These are phyloP conservation scores for Eulemur rufifrons DNA, from an alignment of 2,113 vertebrate species.

Conservation along the genomic window DNA sequence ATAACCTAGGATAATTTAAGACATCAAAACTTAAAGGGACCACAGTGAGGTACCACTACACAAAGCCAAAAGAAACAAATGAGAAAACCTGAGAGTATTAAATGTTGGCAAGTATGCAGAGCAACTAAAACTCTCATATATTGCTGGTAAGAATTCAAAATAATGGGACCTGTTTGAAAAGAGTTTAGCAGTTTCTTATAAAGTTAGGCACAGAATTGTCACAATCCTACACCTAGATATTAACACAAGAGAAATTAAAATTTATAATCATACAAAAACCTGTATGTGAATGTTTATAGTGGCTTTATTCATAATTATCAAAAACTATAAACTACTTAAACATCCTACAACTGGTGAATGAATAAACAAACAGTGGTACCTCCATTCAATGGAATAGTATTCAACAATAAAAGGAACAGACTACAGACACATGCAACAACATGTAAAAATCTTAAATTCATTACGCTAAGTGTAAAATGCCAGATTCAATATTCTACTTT, in stretches of 20 bases:
- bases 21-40: background rate
- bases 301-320: background rate
- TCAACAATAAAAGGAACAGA: background rate
- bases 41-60: background rate
- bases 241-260: constrained; percentile 1
- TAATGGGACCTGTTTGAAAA: background rate
- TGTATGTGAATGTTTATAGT: background rate
- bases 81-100: background rate
- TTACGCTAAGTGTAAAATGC: background rate
- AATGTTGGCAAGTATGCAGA: background rate
- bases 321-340: background rate
- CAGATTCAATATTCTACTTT: background rate
- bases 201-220: background rate
- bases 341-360: background rate
- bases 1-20: background rate
- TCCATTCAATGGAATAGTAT: background rate
- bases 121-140: background rate
- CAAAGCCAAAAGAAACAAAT: background rate
- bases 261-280: background rate
- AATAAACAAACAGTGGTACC: background rate
- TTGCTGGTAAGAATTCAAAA: constrained; percentile 8
- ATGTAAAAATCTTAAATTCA: background rate
- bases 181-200: background rate
- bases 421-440: background rate
- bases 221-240: background rate